Evolutionary conservation across 2,113 vertebrate genomes (phyloP), one percentile per base, ranked within the genome.

Genomic region (Rattus norvegicus): DNA sequence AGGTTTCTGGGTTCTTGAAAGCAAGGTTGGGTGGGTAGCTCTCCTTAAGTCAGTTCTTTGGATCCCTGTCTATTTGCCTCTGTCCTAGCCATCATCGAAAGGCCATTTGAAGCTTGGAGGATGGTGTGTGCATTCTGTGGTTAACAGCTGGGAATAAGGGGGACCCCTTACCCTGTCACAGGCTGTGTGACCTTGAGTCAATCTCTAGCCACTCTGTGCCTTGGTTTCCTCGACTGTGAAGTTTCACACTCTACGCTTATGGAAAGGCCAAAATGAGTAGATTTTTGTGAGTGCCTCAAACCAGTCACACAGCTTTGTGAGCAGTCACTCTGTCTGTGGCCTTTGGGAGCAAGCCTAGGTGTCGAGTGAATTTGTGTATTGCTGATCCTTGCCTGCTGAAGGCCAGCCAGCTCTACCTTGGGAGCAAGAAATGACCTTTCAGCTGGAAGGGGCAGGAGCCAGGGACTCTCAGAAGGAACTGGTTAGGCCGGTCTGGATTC

Each of bases 401-500:
- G 72, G 36, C 61, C 63, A 5, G 1, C 20, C 22, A 0, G 4
- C 5, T 49, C 69, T 7, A 56, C 17, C 49, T 56, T 54, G 54
- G 0, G 33, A 12, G 65, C 14, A 1, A 39, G 69, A 33, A 43
- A 49, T 2, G 20, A 19, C 0, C 17, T 92, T 75, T 39, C 61
- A 7, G 3, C 9, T 14, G 52, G 54, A 70, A 52, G 52, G 56
- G 30, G 56, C 76, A 8, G 76, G 54, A 80, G 73, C 28, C 26
- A 36, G 19, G 28, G 84, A 43, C 43, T 54, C 1, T 0, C 0
- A 0, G 43, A 33, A 93, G 72, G 43, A 96, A 92, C 96, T 90
- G 95, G 95, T 96, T 80, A 56, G 96, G 70, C 65, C 0, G 70
- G 95, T 95, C 84, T 33, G 93, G 90, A 52, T 92, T 96, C 96